Evolutionary conservation across 2,113 vertebrate species (phyloP), one percentile per base, ranked within the genome.

Genomic region (Heteronetta atricapilla): DNA sequence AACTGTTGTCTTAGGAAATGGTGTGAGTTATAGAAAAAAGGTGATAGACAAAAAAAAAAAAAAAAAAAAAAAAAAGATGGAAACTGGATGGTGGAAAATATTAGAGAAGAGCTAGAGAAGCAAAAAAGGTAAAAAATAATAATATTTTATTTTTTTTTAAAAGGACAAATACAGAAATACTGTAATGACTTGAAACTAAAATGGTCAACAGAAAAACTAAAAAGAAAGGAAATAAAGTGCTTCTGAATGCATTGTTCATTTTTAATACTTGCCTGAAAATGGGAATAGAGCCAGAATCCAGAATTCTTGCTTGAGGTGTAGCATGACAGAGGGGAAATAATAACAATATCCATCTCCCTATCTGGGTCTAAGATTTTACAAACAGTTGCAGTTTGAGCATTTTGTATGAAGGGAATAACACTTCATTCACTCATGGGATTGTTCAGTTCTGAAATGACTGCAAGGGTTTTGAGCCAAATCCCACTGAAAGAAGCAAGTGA

Each of bases 341-440:
- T 66, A 66, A 42, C 12, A 60, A 28, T 14, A 58, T 23, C 17
- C 3, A 2, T 44, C 59, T 89, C 33, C 11, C 0, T 31, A 55
- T 56, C 44, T 88, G n/a, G 34, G 15, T 60, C 5, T 5, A 70
- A 64, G 26, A 23, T 68, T 29, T 44, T 72, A 36, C 28, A 13
- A 13, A 23, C 12, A 11, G 2, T 31, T 28, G 31, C 19, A 38
- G 20, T 56, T 64, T 53, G 73, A 64, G 64, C 18, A 4, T 67
- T 4, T 53, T 72, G 50, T 33, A 44, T 11, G 2, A 1, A 34
- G 6, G 10, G 6, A 64, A 69, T 36, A 85, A 58, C 13, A 50
- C 5, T 69, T 1, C 2, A 3, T 62, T 68, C 0, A 0, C 10
- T n/a, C 60, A 42, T 2, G 4, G 7, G 16, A 38, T 2, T 52